Evolutionary conservation across 2,113 vertebrate genomes (phyloP).

Genomic region (Neotragus pygmaeus): DNA sequence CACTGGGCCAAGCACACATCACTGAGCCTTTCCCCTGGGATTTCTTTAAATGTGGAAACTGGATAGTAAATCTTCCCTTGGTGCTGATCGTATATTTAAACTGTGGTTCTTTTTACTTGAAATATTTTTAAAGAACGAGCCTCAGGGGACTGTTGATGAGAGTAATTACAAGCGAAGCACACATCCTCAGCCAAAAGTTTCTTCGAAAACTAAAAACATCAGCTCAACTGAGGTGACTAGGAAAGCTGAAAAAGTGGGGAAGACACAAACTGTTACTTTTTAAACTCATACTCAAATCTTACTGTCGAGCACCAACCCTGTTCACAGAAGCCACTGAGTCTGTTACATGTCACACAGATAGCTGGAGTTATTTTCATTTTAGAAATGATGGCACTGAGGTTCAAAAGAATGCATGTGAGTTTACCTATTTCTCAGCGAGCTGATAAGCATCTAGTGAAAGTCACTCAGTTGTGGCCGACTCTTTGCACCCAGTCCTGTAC

Average conservation of each 20-base stretch:
- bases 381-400: neutral
- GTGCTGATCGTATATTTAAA: slow-evolving; percentile 49
- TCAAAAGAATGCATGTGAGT: neutral
- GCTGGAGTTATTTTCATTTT: neutral
- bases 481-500: neutral
- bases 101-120: slow-evolving; percentile 54
- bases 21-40: neutral
- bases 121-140: slow-evolving; percentile 35
- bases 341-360: neutral
- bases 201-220: slow-evolving; percentile 29
- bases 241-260: neutral
- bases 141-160: slow-evolving; percentile 41
- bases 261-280: neutral
- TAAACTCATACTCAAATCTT: neutral
- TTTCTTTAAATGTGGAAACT: neutral
- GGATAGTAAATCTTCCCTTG: slow-evolving; percentile 30
- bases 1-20: neutral
- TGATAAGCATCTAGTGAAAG: neutral
- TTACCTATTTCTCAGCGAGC: neutral
- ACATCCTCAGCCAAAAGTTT: slow-evolving; percentile 34
- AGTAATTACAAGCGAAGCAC: slow-evolving; percentile 41
- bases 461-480: neutral
- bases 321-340: neutral
- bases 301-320: neutral
- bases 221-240: neutral